These are phyloP conservation scores for Motacilla tschutschensis DNA, from an alignment of 2,113 vertebrate species.

Conservation along the genomic window DNA sequence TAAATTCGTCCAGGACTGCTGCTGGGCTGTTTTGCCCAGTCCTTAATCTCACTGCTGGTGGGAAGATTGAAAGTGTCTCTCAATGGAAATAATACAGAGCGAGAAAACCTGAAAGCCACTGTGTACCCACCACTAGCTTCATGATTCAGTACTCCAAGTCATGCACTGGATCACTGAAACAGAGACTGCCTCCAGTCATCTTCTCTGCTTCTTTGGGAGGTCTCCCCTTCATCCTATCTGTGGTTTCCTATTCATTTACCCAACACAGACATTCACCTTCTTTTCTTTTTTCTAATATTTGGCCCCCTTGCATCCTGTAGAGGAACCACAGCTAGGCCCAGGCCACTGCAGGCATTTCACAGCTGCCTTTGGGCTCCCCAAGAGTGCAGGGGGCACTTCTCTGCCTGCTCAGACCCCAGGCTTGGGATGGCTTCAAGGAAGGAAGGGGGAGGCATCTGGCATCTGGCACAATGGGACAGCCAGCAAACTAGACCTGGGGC, in stretches of 20 bases:
- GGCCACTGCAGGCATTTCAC: accelerated
- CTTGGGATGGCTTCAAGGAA: not conserved
- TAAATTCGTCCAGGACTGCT: not conserved
- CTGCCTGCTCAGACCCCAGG: not conserved
- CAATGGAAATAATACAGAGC: not conserved
- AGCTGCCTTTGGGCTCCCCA: not conserved
- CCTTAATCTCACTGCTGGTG: not conserved
- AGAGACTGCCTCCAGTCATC: not conserved
- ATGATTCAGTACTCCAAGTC: not conserved
- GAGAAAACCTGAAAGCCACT: not conserved
- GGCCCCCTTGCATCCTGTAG: not conserved
- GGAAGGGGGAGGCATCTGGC: not conserved
- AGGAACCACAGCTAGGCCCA: not conserved
- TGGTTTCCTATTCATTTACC: not conserved
- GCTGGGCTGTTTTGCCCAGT: not conserved
- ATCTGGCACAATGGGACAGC: not conserved
- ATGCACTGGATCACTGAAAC: not conserved
- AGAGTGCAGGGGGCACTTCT: not conserved
- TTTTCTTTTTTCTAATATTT: not conserved
- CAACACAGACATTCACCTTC: not conserved
- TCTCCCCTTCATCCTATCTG: not conserved
- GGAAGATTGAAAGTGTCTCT: not conserved
- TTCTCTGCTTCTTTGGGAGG: not conserved
- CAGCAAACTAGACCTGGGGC: not conserved
- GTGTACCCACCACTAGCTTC: not conserved